These are phyloP conservation scores for Protonibea diacanthus DNA, from an alignment of 2,797 vertebrate genomes.

Conservation along the genomic window DNA sequence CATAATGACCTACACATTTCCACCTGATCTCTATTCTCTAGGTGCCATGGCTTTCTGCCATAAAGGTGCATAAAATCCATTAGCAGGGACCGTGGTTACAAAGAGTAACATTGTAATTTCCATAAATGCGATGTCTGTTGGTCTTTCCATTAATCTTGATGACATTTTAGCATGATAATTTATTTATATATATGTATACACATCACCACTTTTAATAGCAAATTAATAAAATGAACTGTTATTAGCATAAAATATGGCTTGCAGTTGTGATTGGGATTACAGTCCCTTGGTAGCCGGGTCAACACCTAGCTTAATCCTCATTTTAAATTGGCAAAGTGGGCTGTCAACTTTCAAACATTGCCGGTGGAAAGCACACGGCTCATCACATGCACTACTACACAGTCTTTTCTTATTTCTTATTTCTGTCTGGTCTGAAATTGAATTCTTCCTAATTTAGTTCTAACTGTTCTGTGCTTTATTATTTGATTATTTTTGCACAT, in stretches of 20 bases:
- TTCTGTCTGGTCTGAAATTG: conserved; percentile 3
- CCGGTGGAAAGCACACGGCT: background rate
- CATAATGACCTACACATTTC: conserved; percentile 77
- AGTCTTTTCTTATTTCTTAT: too few species aligned
- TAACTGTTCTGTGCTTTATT: background rate
- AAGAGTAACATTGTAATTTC: conserved; percentile 85
- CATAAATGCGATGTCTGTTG: conserved; percentile 84
- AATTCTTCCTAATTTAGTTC: conserved; percentile 4
- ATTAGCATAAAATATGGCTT: conserved; percentile 75
- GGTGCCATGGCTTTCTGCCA: conserved; percentile 71
- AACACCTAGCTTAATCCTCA: conserved; percentile 67
- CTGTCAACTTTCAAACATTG: conserved; percentile 40
- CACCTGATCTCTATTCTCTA: conserved; percentile 79
- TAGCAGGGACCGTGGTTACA: conserved; percentile 77
- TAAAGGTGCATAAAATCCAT: conserved; percentile 84
- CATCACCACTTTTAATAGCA: conserved; percentile 69
- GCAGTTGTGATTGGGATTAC: conserved; percentile 62
- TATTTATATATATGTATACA: conserved; percentile 78
- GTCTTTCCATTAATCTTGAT: conserved; percentile 85
- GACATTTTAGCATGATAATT: conserved; percentile 82
- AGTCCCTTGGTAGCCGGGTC: conserved; percentile 53
- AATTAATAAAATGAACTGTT: conserved; percentile 81
- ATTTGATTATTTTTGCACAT: conserved; percentile 1
- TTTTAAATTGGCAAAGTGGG: conserved; percentile 56
- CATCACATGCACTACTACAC: conserved; percentile 19